phyloP scores from a whole-genome alignment of 1,140 invertebrate species.

The Aphaenogaster floridana region DNA sequence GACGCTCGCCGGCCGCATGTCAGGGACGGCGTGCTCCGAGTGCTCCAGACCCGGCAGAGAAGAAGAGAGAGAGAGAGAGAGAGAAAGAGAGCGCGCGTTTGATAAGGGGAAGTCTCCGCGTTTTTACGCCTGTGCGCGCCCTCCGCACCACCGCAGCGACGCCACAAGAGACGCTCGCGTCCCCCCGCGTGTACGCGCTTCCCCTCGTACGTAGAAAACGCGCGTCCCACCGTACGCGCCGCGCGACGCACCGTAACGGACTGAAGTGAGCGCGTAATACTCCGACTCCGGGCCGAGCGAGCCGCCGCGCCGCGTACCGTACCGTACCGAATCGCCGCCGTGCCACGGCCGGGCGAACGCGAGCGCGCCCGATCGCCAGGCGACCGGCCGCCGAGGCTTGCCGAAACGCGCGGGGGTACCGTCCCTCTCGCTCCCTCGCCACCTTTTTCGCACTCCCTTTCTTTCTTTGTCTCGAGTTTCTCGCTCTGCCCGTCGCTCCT shows the following conservation, averaged over 20 bases:
- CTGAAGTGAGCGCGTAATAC: constrained; percentile 40
- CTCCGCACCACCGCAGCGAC: constrained; percentile 39
- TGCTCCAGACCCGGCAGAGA: not conserved
- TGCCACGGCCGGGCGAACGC: not conserved
- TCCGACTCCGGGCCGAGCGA: not conserved
- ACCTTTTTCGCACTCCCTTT: not conserved
- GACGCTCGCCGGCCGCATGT: constrained; percentile 47
- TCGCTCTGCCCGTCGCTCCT: not conserved
- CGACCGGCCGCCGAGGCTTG: constrained; percentile 42
- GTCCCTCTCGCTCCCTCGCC: not conserved
- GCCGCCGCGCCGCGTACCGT: not conserved
- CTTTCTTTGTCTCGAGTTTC: not conserved
- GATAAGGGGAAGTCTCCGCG: not conserved
- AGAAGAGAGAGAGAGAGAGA: not conserved
- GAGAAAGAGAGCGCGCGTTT: not conserved
- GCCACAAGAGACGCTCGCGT: constrained; percentile 9
- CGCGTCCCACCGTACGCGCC: not conserved
- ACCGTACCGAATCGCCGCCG: not conserved
- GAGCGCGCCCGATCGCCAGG: constrained; percentile 45
- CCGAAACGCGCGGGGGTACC: constrained; percentile 30
- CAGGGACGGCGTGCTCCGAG: constrained; percentile 21
- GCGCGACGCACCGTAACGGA: constrained; percentile 50
- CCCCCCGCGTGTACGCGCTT: not conserved
- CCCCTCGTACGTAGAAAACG: not conserved
- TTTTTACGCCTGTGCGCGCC: constrained; percentile 1